phyloP scores from a whole-genome alignment of 2,113 vertebrate genomes.

The Entomyzon cyanotis region DNA sequence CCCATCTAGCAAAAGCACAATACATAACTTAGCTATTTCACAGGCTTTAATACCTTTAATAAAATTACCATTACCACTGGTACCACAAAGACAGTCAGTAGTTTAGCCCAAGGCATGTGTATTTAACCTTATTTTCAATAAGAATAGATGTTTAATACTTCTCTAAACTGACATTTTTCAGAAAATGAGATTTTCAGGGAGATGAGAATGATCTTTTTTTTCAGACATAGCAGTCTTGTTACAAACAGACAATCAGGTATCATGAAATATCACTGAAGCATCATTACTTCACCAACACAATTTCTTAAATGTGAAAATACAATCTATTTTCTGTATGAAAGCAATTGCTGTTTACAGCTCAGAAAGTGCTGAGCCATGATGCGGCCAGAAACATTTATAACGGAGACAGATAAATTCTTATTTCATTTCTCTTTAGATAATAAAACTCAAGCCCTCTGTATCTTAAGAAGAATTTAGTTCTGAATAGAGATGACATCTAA shows the following conservation, averaged over 20 bases:
- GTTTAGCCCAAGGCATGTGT: neutral
- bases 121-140: conserved; percentile 49
- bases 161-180: conserved; percentile 58
- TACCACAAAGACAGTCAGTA: neutral
- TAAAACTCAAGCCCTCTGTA: neutral
- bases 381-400: neutral
- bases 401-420: neutral
- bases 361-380: neutral
- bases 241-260: conserved; percentile 64
- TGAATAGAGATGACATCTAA: neutral
- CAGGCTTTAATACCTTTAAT: conserved; percentile 18
- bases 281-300: conserved; percentile 59
- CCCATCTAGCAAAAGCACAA: neutral
- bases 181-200: conserved; percentile 63
- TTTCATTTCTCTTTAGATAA: neutral
- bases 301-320: conserved; percentile 64
- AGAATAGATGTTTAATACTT: conserved; percentile 24
- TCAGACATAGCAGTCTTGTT: conserved; percentile 48
- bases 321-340: conserved; percentile 26
- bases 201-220: conserved; percentile 35
- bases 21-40: neutral
- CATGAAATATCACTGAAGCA: conserved; percentile 65
- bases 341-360: neutral
- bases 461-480: neutral
- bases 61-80: neutral